These are phyloP conservation scores for Clarias gariepinus DNA, from an alignment of 2,113 vertebrate species.

Conservation along the genomic window DNA sequence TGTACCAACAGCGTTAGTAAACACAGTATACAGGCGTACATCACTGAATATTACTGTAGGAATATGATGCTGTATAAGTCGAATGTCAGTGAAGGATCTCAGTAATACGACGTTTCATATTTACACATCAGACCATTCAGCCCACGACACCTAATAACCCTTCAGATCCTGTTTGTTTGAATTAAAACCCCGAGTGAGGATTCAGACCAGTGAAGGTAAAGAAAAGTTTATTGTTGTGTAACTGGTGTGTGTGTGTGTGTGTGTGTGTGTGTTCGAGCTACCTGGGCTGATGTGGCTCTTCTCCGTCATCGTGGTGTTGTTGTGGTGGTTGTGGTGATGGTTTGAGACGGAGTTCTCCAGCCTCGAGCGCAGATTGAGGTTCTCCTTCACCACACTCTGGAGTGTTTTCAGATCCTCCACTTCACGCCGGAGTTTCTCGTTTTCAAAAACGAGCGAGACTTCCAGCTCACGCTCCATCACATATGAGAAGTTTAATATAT, in stretches of 20 bases:
- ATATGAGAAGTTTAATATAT: background rate
- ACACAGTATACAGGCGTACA: background rate
- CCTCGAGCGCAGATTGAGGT: slow-evolving; percentile 46
- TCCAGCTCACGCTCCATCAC: slow-evolving; percentile 41
- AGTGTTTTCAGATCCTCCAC: slow-evolving; percentile 46
- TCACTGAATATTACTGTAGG: background rate
- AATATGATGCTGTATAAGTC: background rate
- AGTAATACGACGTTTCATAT: background rate
- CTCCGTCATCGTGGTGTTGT: background rate
- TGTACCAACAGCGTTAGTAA: background rate
- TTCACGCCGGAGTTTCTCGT: slow-evolving; percentile 50
- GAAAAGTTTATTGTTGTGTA: background rate
- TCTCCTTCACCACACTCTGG: slow-evolving; percentile 53
- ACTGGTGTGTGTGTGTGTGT: background rate
- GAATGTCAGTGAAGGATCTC: background rate
- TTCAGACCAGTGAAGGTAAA: background rate
- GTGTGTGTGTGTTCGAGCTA: background rate
- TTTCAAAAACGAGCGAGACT: slow-evolving; percentile 34
- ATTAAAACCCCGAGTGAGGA: background rate
- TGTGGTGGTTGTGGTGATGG: background rate
- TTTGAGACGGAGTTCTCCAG: slow-evolving; percentile 9
- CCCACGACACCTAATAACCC: background rate
- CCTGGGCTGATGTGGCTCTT: background rate
- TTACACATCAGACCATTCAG: background rate
- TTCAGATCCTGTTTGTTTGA: background rate